Conservation (phyloP, 2,113 vertebrate species). For the human region GRCh38 chr6:149541001-149541500, state of each 20-base stretch:
- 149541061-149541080: conserved; percentile 76
- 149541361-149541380: conserved; percentile 95
- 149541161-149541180: conserved; percentile 36
- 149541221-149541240: conserved; percentile 30
- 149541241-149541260: background rate
- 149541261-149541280: background rate
- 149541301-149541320: background rate
- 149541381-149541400: conserved; percentile 95
- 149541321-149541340: background rate
- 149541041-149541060: conserved; percentile 97
- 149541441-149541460: conserved; percentile 26
- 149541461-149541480: background rate
- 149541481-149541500: conserved; percentile 11
- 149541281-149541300: background rate
- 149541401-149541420: conserved; percentile 96
- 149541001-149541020: conserved; percentile 96
- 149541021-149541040: conserved; percentile 96
- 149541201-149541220: background rate
- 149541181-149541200: conserved; percentile 20
- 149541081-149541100: conserved; percentile 19
- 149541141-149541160: conserved; percentile 38
- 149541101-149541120: background rate
- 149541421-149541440: conserved; percentile 94
- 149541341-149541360: background rate
- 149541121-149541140: background rate